Evolutionary conservation across 2,113 vertebrate genomes (phyloP), one percentile per base, ranked within the genome.

Genomic region (Etia nguti): DNA sequence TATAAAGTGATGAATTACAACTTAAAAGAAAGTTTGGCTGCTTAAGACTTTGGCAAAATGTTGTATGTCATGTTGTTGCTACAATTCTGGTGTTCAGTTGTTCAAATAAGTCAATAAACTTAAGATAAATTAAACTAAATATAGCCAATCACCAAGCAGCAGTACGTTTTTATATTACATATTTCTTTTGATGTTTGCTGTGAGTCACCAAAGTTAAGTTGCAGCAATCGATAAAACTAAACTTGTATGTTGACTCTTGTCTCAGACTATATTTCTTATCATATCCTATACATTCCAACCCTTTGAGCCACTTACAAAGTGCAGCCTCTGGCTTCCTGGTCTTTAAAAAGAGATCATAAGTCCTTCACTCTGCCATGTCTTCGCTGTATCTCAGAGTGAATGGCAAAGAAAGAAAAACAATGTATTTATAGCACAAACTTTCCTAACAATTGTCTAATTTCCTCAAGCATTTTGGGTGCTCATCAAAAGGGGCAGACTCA

Each of bases 401-500:
- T 65, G 73, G 87, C 89, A 91, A 90, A 90, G 73, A 88, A 88
- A 89, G 81, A 68, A 86, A 89, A 86, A 77, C 82, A 88, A 81
- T 65, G 46, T 85, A 91, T 93, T 92, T 79, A 88, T 85, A 83
- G 79, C 43, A 55, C 80, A 90, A 93, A 93, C 83, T 87, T 92
- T 90, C 84, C 57, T 16, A 73, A 87, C 81, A 91, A 91, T 93
- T 84, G 86, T 92, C 86, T 86, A 57, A 91, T 94, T 93, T 95
- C 94, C 90, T 88, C 31, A 55, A 95, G 94, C 90, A 22, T 15
- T 94, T 90, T 87, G 82, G 34, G 13, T 80, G 79, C 85, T 95
- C 90, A 95, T 95, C 94, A 95, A 91, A 94, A 81, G 34, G 50
- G 22, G 62, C 55, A 88, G 84, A 91, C 81, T 92, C 89, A 84